Evolutionary conservation across 2,888 invertebrate species (phyloP).

Genomic region (Drosophila fulvimacula): DNA sequence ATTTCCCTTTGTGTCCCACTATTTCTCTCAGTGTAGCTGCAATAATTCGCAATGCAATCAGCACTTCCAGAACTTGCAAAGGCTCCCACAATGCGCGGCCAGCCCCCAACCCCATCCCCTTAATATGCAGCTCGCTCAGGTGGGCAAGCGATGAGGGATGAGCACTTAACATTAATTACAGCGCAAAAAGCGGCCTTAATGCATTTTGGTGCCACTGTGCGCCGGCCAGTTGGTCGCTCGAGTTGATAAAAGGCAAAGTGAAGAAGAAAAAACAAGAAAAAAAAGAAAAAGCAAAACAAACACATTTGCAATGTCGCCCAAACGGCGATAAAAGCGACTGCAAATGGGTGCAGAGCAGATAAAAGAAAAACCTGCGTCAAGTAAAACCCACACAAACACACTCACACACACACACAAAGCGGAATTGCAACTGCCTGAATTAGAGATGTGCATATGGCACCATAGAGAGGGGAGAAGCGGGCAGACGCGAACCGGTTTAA

Average conservation of each 20-base stretch:
- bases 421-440: conserved; percentile 59
- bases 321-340: conserved; percentile 31
- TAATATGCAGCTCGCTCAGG: not conserved
- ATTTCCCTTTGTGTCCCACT: no score
- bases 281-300: conserved; percentile 22
- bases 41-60: conserved; percentile 52
- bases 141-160: conserved; percentile 35
- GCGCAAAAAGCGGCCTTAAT: conserved; percentile 51
- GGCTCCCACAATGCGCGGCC: not conserved
- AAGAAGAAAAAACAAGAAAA: conserved; percentile 6
- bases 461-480: not conserved
- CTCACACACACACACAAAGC: conserved; percentile 27
- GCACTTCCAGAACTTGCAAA: conserved; percentile 16
- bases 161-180: conserved; percentile 68
- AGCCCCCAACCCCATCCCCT: not conserved
- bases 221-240: conserved; percentile 20
- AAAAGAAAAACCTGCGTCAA: conserved; percentile 52
- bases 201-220: conserved; percentile 64
- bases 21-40: conserved; percentile 23
- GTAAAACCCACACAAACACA: conserved; percentile 24
- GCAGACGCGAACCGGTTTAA: conserved; percentile 70
- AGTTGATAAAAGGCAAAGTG: conserved; percentile 44
- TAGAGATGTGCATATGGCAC: conserved; percentile 28
- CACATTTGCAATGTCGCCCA: conserved; percentile 49
- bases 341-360: conserved; percentile 51